phyloP scores from a whole-genome alignment of 1,140 invertebrate genomes.

The Nymphalis io region DNA sequence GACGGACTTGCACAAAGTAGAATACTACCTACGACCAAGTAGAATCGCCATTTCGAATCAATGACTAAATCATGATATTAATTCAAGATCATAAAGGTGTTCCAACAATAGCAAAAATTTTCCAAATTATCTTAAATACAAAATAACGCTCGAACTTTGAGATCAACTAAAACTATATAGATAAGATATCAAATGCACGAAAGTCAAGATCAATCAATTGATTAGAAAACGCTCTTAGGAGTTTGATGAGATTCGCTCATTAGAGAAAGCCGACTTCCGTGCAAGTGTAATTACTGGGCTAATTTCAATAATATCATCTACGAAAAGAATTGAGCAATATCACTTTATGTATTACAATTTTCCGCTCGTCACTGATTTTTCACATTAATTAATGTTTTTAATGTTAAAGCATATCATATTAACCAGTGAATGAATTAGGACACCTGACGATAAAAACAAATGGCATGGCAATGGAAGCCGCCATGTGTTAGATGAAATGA shows the following conservation, averaged over 20 bases:
- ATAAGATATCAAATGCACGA: conserved; percentile 5
- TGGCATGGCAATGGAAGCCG: too few relatives aligned
- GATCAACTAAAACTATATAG: conserved; percentile 2
- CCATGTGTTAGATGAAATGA: too few relatives aligned
- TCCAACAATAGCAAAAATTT: background rate
- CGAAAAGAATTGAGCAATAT: background rate
- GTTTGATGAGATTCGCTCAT: conserved; percentile 17
- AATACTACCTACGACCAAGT: too few relatives aligned
- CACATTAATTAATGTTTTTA: too few relatives aligned
- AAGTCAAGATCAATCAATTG: conserved; percentile 16
- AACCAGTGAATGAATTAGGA: too few relatives aligned
- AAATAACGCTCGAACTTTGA: background rate
- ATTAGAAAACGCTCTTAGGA: conserved; percentile 8
- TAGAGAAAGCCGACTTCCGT: conserved; percentile 1
- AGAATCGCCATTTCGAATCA: too few relatives aligned
- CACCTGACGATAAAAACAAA: too few relatives aligned
- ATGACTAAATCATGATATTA: too few relatives aligned
- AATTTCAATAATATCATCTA: background rate
- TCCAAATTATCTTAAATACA: background rate
- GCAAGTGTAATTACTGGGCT: conserved; percentile 3
- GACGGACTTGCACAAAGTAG: too few relatives aligned
- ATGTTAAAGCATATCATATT: too few relatives aligned
- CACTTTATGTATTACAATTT: too few relatives aligned
- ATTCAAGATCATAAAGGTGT: background rate
- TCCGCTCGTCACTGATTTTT: too few relatives aligned